Evolutionary conservation across 2,888 invertebrate species (phyloP).

Genomic region (Epinotia brunnichana): DNA sequence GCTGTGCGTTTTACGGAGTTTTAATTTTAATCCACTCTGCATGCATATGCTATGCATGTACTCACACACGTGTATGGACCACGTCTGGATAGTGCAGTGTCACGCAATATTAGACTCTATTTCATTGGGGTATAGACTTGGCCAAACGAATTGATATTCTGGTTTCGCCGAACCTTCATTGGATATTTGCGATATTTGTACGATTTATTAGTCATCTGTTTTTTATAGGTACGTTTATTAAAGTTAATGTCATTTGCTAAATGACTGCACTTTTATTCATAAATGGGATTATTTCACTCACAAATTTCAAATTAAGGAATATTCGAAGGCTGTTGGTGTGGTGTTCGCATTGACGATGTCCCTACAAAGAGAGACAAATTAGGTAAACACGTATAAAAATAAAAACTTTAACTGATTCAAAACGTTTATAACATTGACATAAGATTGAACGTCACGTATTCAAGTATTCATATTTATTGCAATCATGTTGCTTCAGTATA

Average conservation of each 20-base stretch:
- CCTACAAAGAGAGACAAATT: too few relatives aligned
- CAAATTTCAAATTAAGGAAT: too few relatives aligned
- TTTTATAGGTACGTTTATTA: constrained; percentile 13
- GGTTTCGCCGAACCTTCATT: constrained; percentile 1
- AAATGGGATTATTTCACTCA: not conserved
- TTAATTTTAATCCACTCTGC: constrained; percentile 72
- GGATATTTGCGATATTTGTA: constrained; percentile 22
- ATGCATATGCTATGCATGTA: constrained; percentile 32
- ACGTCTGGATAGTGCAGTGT: not conserved
- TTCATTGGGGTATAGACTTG: not conserved
- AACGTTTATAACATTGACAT: too few relatives aligned
- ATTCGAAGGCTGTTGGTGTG: too few relatives aligned
- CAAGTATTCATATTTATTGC: too few relatives aligned
- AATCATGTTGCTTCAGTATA: too few relatives aligned
- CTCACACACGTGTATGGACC: not conserved
- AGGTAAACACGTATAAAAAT: too few relatives aligned
- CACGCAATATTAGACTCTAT: not conserved
- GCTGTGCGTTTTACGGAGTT: constrained; percentile 73
- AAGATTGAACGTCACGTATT: too few relatives aligned
- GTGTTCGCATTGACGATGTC: too few relatives aligned
- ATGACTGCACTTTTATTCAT: not conserved
- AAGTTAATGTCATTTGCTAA: not conserved
- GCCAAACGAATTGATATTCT: not conserved
- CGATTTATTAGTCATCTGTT: constrained; percentile 27
- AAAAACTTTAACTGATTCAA: too few relatives aligned